Evolutionary conservation across 2,888 invertebrate species (phyloP).

Genomic region (Eupithecia insigniata): DNA sequence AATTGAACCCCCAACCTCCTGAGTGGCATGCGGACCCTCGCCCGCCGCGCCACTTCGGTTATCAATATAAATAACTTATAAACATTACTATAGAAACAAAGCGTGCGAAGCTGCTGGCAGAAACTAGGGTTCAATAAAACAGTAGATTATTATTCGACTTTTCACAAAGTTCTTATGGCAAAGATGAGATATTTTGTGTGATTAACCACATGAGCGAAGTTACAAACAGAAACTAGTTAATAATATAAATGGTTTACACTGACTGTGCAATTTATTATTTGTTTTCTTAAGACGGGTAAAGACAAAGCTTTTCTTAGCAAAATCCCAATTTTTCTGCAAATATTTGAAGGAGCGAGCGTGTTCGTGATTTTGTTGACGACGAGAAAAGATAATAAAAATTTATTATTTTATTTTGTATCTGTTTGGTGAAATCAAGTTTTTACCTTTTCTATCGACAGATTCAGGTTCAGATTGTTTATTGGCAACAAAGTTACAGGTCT

Average conservation of each 20-base stretch:
- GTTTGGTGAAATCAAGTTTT: background rate
- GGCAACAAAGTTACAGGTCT: too few species aligned
- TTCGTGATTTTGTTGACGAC: constrained; percentile 7
- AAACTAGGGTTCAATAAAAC: background rate
- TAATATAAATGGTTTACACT: background rate
- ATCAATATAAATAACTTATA: too few species aligned
- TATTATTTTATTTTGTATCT: background rate
- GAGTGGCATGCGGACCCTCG: too few species aligned
- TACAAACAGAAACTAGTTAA: background rate
- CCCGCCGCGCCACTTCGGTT: too few species aligned
- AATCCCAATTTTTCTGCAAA: constrained; percentile 9
- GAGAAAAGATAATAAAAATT: background rate
- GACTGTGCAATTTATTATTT: background rate
- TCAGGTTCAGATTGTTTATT: too few species aligned
- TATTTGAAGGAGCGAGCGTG: background rate
- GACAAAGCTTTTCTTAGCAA: constrained; percentile 11
- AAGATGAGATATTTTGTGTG: too few species aligned
- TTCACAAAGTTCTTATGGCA: background rate
- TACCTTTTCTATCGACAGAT: background rate
- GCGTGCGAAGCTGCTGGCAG: background rate
- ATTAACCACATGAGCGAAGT: background rate
- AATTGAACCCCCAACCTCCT: too few species aligned
- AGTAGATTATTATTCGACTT: background rate
- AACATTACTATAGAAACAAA: background rate
- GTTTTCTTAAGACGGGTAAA: background rate